These are phyloP conservation scores for Zootermopsis nevadensis DNA, from an alignment of 2,888 invertebrate species.

Conservation along the genomic window DNA sequence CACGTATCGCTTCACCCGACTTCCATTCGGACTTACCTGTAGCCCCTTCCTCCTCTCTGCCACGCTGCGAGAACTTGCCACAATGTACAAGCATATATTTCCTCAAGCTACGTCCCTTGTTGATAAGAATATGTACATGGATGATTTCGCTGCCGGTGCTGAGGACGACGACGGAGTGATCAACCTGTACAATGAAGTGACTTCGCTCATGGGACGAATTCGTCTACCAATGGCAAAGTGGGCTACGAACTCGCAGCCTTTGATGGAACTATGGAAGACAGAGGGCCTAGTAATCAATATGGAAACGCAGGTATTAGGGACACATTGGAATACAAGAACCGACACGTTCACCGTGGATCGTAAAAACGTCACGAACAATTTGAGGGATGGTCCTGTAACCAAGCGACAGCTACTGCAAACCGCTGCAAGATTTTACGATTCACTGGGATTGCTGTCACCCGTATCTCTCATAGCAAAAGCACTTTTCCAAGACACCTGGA, in stretches of 20 bases:
- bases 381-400: background rate
- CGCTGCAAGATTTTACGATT: background rate
- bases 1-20: background rate
- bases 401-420: constrained; percentile 1
- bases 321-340: background rate
- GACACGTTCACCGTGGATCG: background rate
- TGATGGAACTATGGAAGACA: background rate
- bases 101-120: background rate
- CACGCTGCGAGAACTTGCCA: background rate
- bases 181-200: background rate
- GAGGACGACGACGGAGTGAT: background rate
- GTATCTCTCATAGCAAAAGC: background rate
- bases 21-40: constrained; percentile 13
- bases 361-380: background rate
- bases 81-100: background rate
- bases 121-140: constrained; percentile 22
- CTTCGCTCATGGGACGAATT: background rate
- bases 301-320: background rate
- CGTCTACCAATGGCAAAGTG: constrained; percentile 23
- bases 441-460: background rate
- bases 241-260: background rate
- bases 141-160: constrained; percentile 7
- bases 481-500: constrained; percentile 30
- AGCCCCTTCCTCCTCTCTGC: background rate
- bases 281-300: background rate